Percentiles rank a stretch among this genome's conserved stretches.
These are phyloP conservation scores for Phorcus lineatus DNA, from an alignment of 2,888 invertebrate genomes.

Conservation along the genomic window DNA sequence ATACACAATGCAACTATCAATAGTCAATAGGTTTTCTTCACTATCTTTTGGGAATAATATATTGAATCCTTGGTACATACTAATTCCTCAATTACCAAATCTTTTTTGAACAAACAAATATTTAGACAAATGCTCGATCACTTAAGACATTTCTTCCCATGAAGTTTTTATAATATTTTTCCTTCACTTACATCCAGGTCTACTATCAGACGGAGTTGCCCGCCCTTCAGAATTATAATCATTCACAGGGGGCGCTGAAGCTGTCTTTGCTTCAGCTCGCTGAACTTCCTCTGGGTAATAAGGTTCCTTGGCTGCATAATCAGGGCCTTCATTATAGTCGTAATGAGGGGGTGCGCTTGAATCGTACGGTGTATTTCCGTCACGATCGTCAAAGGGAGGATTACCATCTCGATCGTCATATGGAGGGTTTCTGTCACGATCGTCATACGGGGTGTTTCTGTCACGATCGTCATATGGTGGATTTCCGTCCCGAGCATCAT, in stretches of 20 bases:
- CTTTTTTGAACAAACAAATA: too few relatives aligned
- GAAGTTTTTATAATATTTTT: too few relatives aligned
- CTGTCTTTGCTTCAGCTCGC: conserved; percentile 42
- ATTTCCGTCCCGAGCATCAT: background rate
- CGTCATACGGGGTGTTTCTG: conserved; percentile 28
- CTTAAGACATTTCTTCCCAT: too few relatives aligned
- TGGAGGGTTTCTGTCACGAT: background rate
- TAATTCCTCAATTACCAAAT: too few relatives aligned
- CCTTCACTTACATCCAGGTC: conserved; percentile 36
- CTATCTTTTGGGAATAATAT: too few relatives aligned
- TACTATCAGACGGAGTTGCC: conserved; percentile 52
- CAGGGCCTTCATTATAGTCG: conserved; percentile 39
- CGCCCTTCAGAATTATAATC: conserved; percentile 54
- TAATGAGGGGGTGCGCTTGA: conserved; percentile 30
- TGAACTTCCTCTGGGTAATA: conserved; percentile 50
- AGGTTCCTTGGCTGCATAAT: conserved; percentile 41
- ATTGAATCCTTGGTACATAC: too few relatives aligned
- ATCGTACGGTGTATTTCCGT: conserved; percentile 40
- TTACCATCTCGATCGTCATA: conserved; percentile 27
- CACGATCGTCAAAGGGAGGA: conserved; percentile 29
- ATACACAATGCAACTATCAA: too few relatives aligned
- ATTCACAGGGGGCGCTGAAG: conserved; percentile 41
- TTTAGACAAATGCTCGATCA: too few relatives aligned
- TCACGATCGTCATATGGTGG: background rate
- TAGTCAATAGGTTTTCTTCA: too few relatives aligned